Conservation (phyloP, 1,140 invertebrate species). For the Anthonomus grandis region DNA sequence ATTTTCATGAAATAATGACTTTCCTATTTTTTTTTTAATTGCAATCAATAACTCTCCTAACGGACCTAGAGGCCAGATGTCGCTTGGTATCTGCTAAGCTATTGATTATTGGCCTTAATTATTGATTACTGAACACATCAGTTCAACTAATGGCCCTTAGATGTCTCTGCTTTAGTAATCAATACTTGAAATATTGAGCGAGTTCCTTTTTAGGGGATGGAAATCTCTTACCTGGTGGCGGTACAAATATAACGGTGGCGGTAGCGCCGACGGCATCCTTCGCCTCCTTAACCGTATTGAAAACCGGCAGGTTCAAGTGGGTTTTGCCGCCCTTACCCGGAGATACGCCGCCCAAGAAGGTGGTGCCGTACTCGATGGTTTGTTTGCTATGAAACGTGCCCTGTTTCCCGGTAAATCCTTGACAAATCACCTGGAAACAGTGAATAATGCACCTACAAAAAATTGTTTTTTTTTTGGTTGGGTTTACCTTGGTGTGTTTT, state of each 20-base stretch:
- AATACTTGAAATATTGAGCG: too few species aligned
- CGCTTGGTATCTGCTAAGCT: too few species aligned
- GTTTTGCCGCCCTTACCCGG: constrained; percentile 93
- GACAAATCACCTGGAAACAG: constrained; percentile 79
- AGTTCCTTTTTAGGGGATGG: background rate
- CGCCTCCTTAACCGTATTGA: constrained; percentile 79
- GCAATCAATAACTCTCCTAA: too few species aligned
- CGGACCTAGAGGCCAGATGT: too few species aligned
- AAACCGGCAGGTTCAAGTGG: constrained; percentile 95
- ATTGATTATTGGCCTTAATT: too few species aligned
- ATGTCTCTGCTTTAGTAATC: too few species aligned
- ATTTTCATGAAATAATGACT: too few species aligned
- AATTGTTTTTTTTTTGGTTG: constrained; percentile 87
- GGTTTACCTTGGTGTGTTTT: constrained; percentile 90
- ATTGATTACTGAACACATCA: too few species aligned
- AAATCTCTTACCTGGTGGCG: constrained; percentile 73
- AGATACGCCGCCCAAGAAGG: constrained; percentile 95
- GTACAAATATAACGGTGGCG: constrained; percentile 95
- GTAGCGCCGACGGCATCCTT: constrained; percentile 78
- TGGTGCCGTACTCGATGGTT: constrained; percentile 97
- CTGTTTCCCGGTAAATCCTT: constrained; percentile 89
- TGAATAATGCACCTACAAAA: constrained; percentile 82
- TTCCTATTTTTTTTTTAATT: too few species aligned
- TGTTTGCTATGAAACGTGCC: constrained; percentile 93
- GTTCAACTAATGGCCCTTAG: too few species aligned